Percentiles rank a stretch among this genome's conserved stretches.
Conservation (phyloP, 2,113 vertebrate genomes). For the Scopus umbretta region DNA sequence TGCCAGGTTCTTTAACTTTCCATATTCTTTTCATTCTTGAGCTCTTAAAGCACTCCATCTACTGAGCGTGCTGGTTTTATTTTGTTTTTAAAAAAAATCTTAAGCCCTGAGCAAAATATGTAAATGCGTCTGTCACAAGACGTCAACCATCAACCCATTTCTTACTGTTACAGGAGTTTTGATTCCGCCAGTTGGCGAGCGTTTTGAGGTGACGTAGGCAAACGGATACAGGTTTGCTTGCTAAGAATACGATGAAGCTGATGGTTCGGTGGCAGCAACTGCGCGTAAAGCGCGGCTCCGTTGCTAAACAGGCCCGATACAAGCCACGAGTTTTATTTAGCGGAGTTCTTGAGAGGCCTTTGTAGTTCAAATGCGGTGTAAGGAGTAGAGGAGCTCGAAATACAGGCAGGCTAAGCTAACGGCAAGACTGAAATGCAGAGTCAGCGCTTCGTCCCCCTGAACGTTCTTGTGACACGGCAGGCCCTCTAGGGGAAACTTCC, state of each 20-base stretch:
- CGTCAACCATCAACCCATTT: neutral
- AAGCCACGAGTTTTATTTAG: neutral
- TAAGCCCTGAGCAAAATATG: neutral
- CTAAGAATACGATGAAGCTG: neutral
- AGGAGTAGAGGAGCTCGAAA: neutral
- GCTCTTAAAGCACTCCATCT: neutral
- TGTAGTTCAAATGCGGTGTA: neutral
- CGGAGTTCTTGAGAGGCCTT: neutral
- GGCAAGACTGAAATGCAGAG: neutral
- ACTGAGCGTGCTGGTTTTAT: neutral
- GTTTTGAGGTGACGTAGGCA: neutral
- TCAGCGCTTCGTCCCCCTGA: neutral
- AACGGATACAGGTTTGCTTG: neutral
- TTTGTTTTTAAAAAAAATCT: neutral
- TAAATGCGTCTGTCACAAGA: neutral
- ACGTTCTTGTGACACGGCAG: neutral
- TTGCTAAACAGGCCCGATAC: neutral
- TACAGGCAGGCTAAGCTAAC: neutral
- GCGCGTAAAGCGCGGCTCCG: fast-evolving
- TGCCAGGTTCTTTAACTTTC: neutral
- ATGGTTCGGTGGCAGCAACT: neutral
- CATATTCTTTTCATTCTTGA: neutral
- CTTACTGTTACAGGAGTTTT: neutral
- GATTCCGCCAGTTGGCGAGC: neutral
- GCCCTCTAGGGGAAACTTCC: neutral